phyloP scores from a whole-genome alignment of 1,140 invertebrate species.

The Bombus waltoni region DNA sequence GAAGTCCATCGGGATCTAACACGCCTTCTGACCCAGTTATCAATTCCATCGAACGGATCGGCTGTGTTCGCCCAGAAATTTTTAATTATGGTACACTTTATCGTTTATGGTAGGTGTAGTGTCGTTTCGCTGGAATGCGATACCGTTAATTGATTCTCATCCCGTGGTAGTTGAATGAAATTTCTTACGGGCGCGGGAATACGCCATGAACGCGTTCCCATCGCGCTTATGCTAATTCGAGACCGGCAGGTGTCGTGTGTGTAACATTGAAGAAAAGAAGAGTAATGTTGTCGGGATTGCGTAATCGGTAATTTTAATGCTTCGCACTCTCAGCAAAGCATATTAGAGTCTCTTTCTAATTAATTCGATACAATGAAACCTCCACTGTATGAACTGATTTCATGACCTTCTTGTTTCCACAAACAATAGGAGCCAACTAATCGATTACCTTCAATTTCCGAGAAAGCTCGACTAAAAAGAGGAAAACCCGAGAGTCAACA shows the following conservation, averaged over 20 bases:
- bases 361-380: too few relatives aligned
- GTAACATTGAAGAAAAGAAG: background rate
- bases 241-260: background rate
- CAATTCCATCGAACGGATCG: background rate
- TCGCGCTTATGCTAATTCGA: slow-evolving; percentile 33
- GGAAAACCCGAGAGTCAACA: too few relatives aligned
- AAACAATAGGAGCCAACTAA: too few relatives aligned
- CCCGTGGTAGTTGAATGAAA: slow-evolving; percentile 36
- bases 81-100: slow-evolving; percentile 3
- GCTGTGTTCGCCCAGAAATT: background rate
- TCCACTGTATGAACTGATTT: too few relatives aligned
- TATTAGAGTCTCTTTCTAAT: background rate
- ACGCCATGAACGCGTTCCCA: slow-evolving; percentile 38
- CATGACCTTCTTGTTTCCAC: too few relatives aligned
- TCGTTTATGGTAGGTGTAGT: background rate
- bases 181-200: slow-evolving; percentile 45
- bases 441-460: too few relatives aligned
- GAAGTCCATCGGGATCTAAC: slow-evolving; percentile 18
- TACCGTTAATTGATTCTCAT: slow-evolving; percentile 55
- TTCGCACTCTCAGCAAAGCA: background rate
- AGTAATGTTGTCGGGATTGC: background rate
- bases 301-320: background rate
- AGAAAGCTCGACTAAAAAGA: too few relatives aligned
- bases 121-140: slow-evolving; percentile 25
- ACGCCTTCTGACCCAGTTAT: background rate